Evolutionary conservation across 2,113 vertebrate genomes (phyloP), one percentile per base, ranked within the genome.

Genomic region (Rutilus rutilus): DNA sequence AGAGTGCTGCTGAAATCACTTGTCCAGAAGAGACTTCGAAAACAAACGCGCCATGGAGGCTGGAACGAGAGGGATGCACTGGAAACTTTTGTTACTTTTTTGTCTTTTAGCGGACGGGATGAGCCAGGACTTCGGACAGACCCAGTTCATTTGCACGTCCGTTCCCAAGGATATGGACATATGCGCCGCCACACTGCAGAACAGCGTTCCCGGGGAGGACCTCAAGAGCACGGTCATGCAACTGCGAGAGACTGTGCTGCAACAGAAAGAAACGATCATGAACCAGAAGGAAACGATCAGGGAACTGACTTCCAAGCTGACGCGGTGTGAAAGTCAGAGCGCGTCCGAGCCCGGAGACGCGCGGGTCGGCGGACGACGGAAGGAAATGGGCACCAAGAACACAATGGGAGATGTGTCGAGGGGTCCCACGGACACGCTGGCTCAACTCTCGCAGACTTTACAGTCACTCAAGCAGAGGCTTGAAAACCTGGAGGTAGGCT

Each of bases 191-290:
- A 94, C 97, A 21, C 92, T 96, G 92, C 96, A 96, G 90, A 96
- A 96, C 89, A 93, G 93, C 73, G 97, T 97, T 33, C 93, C 95
- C 0, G 95, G 95, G 0, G 97, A 97, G 86, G 97, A 99, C 92
- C 90, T 98, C 91, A 96, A 96, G 90, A 95, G 93, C 91, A 97
- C 93, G 2, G 97, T 98, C 45, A 95, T 98, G 93, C 98, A 99
- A 93, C 95, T 99, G 86, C 94, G 98, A 86, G 98, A 99, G 92
- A 98, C 97, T 8, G 97, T 99, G 83, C 93, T 99, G 91, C 97
- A 98, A 94, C 98, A 99, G 89, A 98, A 98, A 78, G 98, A 99
- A 91, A 99, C 98, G 50, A 99, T 99, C 92, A 96, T 99, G 92
- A 97, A 96, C 93, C 98, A 99, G 87, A 97, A 97, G 87, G 98